Evolutionary conservation across 92 coral and sea anemone species (phyloP).

Genomic region (Siderastrea radians): DNA sequence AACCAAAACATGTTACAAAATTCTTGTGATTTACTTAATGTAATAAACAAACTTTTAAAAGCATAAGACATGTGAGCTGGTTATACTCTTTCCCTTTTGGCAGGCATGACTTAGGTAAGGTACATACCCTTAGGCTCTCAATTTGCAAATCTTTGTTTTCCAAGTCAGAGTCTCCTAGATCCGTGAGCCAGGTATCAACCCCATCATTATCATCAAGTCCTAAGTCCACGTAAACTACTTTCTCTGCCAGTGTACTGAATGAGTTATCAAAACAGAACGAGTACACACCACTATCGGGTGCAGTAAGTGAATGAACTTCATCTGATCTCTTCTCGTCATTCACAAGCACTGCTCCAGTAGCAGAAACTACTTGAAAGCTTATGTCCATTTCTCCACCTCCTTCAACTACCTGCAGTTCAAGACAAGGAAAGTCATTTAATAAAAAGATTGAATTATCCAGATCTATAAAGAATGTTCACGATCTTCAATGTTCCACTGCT

Average conservation of each 20-base stretch:
- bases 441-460: too few species aligned
- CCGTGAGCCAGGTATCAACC: constrained; percentile 43
- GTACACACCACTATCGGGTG: constrained; percentile 73
- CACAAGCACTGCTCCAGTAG: constrained; percentile 69
- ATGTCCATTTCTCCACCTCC: constrained; percentile 90
- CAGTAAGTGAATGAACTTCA: constrained; percentile 68
- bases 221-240: constrained; percentile 80
- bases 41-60: too few species aligned
- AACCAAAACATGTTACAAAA: too few species aligned
- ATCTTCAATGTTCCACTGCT: too few species aligned
- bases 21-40: too few species aligned
- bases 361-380: constrained; percentile 50
- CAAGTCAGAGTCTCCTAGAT: constrained; percentile 48
- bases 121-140: constrained; percentile 70
- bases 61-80: too few species aligned
- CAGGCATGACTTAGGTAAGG: neutral
- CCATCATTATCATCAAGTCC: constrained; percentile 69
- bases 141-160: constrained; percentile 54
- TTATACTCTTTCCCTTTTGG: too few species aligned
- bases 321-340: constrained; percentile 74
- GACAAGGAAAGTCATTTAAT: too few species aligned
- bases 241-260: constrained; percentile 79
- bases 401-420: constrained; percentile 76
- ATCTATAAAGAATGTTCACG: too few species aligned
- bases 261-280: constrained; percentile 89